Evolutionary conservation across 2,888 invertebrate species (phyloP).

Genomic region (Mystacides longicornis): DNA sequence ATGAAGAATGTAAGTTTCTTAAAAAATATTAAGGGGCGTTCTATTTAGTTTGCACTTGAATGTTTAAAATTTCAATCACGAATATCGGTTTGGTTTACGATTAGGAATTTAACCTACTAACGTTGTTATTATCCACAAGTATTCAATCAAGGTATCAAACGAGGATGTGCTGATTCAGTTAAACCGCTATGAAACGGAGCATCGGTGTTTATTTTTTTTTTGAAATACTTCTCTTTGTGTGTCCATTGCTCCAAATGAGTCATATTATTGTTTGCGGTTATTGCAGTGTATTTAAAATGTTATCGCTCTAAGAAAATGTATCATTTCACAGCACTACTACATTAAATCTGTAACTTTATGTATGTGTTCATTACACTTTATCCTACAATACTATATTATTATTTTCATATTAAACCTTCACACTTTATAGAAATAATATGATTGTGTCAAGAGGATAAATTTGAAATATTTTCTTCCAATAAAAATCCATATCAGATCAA

Average conservation of each 20-base stretch:
- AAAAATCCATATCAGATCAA: no score
- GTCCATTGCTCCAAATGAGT: not conserved
- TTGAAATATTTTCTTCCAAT: no score
- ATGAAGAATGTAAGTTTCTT: conserved; percentile 49
- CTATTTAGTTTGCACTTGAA: not conserved
- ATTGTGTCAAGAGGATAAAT: no score
- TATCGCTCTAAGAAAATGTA: no score
- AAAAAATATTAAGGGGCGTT: conserved; percentile 1
- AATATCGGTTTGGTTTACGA: conserved; percentile 10
- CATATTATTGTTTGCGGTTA: not conserved
- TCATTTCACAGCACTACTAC: no score
- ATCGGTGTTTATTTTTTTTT: not conserved
- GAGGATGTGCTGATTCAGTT: conserved; percentile 12
- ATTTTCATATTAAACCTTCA: no score
- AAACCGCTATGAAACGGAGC: not conserved
- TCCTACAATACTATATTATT: no score
- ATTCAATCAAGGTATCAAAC: conserved; percentile 2
- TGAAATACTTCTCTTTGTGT: no score
- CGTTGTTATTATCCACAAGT: conserved; percentile 5
- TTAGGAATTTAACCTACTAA: conserved; percentile 20
- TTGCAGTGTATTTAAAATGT: not conserved
- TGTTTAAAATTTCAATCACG: conserved; percentile 10
- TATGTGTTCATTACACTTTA: no score
- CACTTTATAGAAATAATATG: no score
- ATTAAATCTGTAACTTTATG: no score